phyloP scores from a whole-genome alignment of 2,797 vertebrate genomes.

The Megalops cyprinoides region DNA sequence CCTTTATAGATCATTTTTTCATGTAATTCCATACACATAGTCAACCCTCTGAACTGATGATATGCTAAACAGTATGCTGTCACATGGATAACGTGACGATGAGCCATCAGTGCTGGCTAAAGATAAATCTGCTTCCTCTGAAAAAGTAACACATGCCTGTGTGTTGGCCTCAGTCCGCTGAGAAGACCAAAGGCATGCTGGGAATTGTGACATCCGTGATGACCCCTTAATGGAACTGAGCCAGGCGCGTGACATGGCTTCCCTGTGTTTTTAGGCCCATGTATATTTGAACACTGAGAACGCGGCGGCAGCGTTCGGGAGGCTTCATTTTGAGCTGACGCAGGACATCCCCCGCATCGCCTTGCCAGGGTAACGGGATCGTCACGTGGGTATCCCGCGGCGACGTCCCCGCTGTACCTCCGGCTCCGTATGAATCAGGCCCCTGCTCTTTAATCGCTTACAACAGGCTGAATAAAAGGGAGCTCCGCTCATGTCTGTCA shows the following conservation, averaged over 20 bases:
- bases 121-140: no score
- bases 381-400: not conserved
- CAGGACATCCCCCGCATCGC: not conserved
- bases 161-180: no score
- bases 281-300: not conserved
- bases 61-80: no score
- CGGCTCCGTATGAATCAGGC: not conserved
- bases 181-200: not conserved
- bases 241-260: not conserved
- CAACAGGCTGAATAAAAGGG: constrained; percentile 12
- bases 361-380: not conserved
- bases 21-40: no score
- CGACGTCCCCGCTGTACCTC: not conserved
- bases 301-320: not conserved
- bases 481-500: not conserved
- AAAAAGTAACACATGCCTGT: no score
- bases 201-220: not conserved
- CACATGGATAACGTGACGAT: no score
- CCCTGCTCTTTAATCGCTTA: not conserved
- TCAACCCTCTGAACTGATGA: no score
- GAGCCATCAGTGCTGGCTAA: no score
- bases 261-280: not conserved
- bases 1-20: not conserved
- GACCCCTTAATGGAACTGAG: constrained; percentile 16
- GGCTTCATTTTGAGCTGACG: constrained; percentile 12